Evolutionary conservation across 2,113 vertebrate genomes (phyloP), one percentile per base, ranked within the genome.

Genomic region (Otus sunia): DNA sequence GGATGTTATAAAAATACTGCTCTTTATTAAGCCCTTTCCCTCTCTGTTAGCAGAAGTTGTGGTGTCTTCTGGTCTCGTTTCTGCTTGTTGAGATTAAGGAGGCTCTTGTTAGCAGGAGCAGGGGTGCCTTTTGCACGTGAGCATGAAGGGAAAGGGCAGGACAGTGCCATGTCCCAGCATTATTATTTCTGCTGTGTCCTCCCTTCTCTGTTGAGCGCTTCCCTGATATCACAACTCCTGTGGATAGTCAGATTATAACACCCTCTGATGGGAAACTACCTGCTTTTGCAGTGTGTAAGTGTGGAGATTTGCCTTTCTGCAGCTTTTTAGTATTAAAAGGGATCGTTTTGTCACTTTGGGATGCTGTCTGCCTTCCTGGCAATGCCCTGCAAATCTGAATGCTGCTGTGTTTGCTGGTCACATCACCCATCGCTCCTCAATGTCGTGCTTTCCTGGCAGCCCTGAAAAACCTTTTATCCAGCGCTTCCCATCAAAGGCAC

Each of bases 371-470:
- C 15, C 34, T 84, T 47, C 43, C 67, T 59, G 49, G 63, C 39
- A 30, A 5, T 36, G 25, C 67, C 79, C 67, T 26, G 37, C 23
- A 11, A 59, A n/a, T 12, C 49, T 62, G 6, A 49, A 0, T 0
- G 52, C 71, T 36, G 66, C 62, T 52, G 47, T 9, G 30, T 60
- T 79, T 60, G 60, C 67, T 1, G 8, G 15, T 36, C 41, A 4
- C 4, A 1, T 84, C 84, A 15, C 62, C 56, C 14, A 2, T 60
- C 9, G 0, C 66, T 53, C 23, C 63, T 68, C 0, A 0, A 21
- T 75, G 50, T 43, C 2, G 1, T 39, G 30, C 13, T 63, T 88
- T 86, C 78, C 71, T 53, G 71, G 74, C 71, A 86, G 41, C 36
- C n/a, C 30, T 30, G 66, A 39, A 29, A 50, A 92, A 37, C 43